Conservation (phyloP, 2,113 vertebrate species). For the Talpa occidentalis region DNA sequence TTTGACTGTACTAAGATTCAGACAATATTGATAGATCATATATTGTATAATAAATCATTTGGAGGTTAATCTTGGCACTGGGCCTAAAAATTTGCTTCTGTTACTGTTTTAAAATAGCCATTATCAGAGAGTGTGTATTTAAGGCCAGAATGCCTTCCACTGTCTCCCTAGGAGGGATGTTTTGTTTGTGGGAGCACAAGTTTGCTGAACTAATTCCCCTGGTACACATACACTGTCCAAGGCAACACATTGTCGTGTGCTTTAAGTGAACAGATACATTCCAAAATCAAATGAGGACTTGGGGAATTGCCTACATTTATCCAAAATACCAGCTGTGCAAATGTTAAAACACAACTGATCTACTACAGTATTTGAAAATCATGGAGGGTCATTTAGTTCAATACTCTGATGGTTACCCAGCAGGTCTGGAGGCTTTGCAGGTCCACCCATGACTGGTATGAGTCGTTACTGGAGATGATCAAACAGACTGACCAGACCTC, state of each 20-base stretch:
- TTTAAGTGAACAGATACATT: constrained; percentile 74
- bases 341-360: constrained; percentile 67
- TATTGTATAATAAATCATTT: constrained; percentile 4
- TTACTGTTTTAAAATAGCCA: constrained; percentile 40
- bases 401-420: constrained; percentile 58
- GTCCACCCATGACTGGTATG: constrained; percentile 50
- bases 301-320: constrained; percentile 77
- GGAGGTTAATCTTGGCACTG: background rate
- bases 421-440: constrained; percentile 50
- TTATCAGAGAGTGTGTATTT: constrained; percentile 23
- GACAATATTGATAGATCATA: background rate
- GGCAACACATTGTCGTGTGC: constrained; percentile 8
- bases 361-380: constrained; percentile 55
- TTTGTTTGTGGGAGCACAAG: constrained; percentile 39
- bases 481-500: constrained; percentile 39
- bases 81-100: background rate
- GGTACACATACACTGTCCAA: background rate
- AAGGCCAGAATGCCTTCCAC: background rate
- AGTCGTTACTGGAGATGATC: constrained; percentile 63
- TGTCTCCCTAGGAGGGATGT: background rate
- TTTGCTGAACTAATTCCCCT: constrained; percentile 43
- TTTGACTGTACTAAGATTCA: background rate
- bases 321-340: constrained; percentile 76
- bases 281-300: constrained; percentile 72
- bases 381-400: constrained; percentile 68